A percentile compares a stretch with the other conserved stretches of the same genome.
Conservation (phyloP, 37 sponge, comb jelly and placozoan species). For the Halisarca cf. caerulea region DNA sequence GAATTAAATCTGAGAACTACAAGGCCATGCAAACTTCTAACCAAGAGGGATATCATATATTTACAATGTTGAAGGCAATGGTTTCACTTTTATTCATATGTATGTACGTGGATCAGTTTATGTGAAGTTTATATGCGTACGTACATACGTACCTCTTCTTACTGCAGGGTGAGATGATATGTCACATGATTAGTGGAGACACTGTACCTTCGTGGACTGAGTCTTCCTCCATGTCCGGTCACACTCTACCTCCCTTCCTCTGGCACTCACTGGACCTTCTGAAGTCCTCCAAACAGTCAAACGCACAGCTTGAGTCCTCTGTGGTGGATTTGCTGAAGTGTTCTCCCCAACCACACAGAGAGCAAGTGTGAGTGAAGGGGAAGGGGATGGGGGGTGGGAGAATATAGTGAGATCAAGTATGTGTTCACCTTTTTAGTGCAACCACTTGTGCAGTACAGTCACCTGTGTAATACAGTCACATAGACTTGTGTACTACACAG, state of each 20-base stretch:
- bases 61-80: no score
- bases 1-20: no score
- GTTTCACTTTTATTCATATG: no score
- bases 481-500: no score
- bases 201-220: not conserved
- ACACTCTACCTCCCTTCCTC: constrained; percentile 40
- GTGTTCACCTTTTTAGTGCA: no score
- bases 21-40: no score
- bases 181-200: not conserved
- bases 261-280: constrained; percentile 81
- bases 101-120: not conserved
- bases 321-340: constrained; percentile 43
- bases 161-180: not conserved
- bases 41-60: no score
- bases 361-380: not conserved
- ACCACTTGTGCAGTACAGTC: no score
- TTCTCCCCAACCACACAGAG: not conserved
- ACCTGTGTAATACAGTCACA: no score
- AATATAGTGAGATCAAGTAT: no score
- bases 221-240: not conserved
- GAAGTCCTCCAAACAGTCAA: constrained; percentile 37
- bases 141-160: not conserved
- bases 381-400: not conserved
- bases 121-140: not conserved
- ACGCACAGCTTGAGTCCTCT: constrained; percentile 46